Percentiles rank a stretch among this genome's conserved stretches.
Conservation (phyloP, 2,113 vertebrate species). For the Proteles cristata region DNA sequence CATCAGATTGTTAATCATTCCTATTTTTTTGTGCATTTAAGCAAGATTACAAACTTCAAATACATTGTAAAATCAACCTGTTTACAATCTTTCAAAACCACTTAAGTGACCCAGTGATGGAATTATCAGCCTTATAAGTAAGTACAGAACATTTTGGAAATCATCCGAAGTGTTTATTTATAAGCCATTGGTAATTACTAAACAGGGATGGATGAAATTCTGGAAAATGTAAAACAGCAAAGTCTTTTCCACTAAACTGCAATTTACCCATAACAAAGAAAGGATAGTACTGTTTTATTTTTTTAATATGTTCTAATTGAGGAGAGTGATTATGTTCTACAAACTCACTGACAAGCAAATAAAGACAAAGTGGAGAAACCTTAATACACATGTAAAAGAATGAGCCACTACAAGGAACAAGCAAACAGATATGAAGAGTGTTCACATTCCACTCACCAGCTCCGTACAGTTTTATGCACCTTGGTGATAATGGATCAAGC, state of each 20-base stretch:
- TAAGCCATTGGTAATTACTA: slow-evolving; percentile 92
- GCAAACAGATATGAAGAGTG: not conserved
- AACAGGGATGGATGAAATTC: slow-evolving; percentile 76
- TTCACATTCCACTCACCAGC: not conserved
- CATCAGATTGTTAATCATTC: slow-evolving; percentile 89
- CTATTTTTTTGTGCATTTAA: slow-evolving; percentile 87
- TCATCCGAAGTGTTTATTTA: slow-evolving; percentile 92
- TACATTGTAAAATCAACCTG: slow-evolving; percentile 90
- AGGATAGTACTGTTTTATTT: slow-evolving; percentile 28
- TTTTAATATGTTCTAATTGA: slow-evolving; percentile 67
- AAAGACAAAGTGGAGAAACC: slow-evolving; percentile 14
- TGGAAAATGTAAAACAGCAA: slow-evolving; percentile 84
- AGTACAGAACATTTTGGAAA: slow-evolving; percentile 86
- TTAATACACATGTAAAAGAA: slow-evolving; percentile 14
- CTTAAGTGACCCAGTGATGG: slow-evolving; percentile 86
- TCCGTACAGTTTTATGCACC: not conserved
- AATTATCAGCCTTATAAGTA: slow-evolving; percentile 77
- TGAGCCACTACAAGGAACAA: not conserved
- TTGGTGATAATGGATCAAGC: not conserved
- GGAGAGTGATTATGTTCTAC: slow-evolving; percentile 69
- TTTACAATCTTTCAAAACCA: slow-evolving; percentile 94
- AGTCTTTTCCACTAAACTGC: slow-evolving; percentile 84
- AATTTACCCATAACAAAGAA: slow-evolving; percentile 74
- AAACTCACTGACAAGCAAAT: slow-evolving; percentile 65
- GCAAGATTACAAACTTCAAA: slow-evolving; percentile 91